Evolutionary conservation across 2,797 vertebrate genomes (phyloP).

Genomic region (Smutsia temminckii): DNA sequence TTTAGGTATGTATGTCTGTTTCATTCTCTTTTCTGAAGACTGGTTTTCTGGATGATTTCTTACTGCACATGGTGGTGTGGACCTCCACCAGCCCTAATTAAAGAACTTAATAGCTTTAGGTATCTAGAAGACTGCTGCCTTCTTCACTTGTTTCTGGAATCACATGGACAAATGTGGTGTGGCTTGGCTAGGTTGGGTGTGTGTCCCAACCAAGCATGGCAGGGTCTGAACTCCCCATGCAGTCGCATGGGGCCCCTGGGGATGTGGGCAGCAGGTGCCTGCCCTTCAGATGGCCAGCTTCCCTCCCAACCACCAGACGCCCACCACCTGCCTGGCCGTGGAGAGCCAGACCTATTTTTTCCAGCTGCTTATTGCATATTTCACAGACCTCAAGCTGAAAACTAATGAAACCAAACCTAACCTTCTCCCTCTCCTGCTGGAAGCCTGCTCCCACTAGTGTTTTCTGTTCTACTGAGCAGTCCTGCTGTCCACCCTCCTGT

Average conservation of each 20-base stretch:
- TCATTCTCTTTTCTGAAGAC: background rate
- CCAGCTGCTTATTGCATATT: background rate
- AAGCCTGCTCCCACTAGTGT: background rate
- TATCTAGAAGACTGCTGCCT: background rate
- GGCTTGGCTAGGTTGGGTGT: background rate
- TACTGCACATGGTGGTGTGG: accelerated
- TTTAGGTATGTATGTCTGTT: background rate
- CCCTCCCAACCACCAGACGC: too few species aligned
- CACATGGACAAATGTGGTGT: background rate
- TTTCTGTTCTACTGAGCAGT: background rate
- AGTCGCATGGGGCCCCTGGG: background rate
- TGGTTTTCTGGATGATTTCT: background rate
- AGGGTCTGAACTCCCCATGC: background rate
- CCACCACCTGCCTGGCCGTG: background rate
- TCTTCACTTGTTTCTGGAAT: background rate
- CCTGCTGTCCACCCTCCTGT: background rate
- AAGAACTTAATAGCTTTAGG: background rate
- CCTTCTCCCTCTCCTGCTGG: background rate
- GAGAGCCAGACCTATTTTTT: background rate
- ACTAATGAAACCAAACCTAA: background rate
- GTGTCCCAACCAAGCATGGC: background rate
- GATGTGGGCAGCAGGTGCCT: background rate
- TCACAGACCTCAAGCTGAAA: background rate
- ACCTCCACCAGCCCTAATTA: too few species aligned
- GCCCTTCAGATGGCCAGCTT: too few species aligned